Evolutionary conservation across 1,140 invertebrate genomes (phyloP).

Genomic region (Scylla paramamosain): DNA sequence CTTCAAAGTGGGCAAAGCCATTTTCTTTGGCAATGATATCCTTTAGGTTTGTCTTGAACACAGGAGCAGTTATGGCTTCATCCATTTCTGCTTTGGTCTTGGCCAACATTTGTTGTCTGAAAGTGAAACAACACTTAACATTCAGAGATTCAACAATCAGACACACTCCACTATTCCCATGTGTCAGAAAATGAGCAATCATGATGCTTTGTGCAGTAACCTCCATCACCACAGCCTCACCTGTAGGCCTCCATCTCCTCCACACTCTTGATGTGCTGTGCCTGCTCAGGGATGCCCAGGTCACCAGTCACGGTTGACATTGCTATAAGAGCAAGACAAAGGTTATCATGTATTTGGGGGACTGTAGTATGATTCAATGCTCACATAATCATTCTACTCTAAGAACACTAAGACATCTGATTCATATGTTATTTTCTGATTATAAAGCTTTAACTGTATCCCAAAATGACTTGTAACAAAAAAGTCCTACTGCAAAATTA

Average conservation of each 20-base stretch:
- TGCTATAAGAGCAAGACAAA: constrained; percentile 79
- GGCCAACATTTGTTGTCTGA: constrained; percentile 86
- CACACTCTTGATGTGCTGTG: constrained; percentile 95
- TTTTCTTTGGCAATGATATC: constrained; percentile 93
- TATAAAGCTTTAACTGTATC: not conserved
- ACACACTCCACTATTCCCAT: not conserved
- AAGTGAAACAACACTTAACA: not conserved
- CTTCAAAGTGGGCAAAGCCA: constrained; percentile 97
- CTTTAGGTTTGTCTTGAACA: constrained; percentile 95
- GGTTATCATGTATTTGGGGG: not conserved
- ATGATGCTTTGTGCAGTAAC: not conserved
- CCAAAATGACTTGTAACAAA: not conserved
- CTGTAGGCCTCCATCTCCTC: constrained; percentile 94
- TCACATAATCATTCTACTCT: not conserved
- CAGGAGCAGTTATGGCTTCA: constrained; percentile 89
- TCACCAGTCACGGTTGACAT: constrained; percentile 91
- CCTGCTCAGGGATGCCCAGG: constrained; percentile 94
- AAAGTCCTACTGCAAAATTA: too few relatives aligned
- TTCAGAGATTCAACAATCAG: constrained; percentile 6
- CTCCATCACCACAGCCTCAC: constrained; percentile 28
- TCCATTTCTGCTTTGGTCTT: constrained; percentile 88
- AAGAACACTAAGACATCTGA: not conserved
- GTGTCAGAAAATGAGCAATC: too few relatives aligned
- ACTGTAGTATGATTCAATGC: not conserved
- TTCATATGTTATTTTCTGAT: not conserved